These are phyloP conservation scores for Lerista edwardsae DNA, from an alignment of 2,797 vertebrate species.

Conservation along the genomic window DNA sequence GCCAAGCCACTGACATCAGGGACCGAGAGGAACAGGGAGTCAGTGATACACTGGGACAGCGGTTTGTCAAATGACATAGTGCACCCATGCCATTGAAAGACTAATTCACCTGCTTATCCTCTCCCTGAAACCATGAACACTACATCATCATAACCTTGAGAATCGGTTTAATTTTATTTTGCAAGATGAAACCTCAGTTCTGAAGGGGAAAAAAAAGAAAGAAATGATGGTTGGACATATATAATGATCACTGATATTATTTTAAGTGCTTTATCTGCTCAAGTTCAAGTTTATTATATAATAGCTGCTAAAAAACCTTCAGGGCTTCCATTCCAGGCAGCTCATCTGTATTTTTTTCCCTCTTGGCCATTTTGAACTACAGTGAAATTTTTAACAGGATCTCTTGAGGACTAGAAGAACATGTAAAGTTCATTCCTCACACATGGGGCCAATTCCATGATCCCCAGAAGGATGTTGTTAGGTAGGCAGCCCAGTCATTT, in stretches of 20 bases:
- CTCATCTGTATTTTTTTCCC: conserved; percentile 46
- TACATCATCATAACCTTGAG: neutral
- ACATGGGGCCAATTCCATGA: conserved; percentile 37
- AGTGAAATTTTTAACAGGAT: conserved; percentile 60
- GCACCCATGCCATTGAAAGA: neutral
- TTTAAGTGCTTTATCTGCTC: conserved; percentile 17
- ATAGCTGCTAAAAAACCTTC: conserved; percentile 32
- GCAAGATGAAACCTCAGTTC: conserved; percentile 4
- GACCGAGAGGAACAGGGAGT: neutral
- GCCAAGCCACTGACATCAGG: neutral
- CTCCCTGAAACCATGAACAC: neutral
- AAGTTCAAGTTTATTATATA: conserved; percentile 41
- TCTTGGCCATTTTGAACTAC: conserved; percentile 46
- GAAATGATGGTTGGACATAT: neutral
- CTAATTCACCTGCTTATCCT: neutral
- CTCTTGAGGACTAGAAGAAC: conserved; percentile 55
- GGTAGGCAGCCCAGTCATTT: conserved; percentile 36
- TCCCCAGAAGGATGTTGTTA: conserved; percentile 49
- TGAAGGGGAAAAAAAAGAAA: neutral
- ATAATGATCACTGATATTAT: conserved; percentile 1
- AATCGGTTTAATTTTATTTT: neutral
- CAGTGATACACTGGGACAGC: too few relatives aligned
- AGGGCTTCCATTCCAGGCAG: conserved; percentile 46
- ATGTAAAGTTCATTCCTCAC: conserved; percentile 53
- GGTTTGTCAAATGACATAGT: neutral